Evolutionary conservation across 2,797 vertebrate species (phyloP), one percentile per base, ranked within the genome.

Genomic region (Myotis daubentonii): DNA sequence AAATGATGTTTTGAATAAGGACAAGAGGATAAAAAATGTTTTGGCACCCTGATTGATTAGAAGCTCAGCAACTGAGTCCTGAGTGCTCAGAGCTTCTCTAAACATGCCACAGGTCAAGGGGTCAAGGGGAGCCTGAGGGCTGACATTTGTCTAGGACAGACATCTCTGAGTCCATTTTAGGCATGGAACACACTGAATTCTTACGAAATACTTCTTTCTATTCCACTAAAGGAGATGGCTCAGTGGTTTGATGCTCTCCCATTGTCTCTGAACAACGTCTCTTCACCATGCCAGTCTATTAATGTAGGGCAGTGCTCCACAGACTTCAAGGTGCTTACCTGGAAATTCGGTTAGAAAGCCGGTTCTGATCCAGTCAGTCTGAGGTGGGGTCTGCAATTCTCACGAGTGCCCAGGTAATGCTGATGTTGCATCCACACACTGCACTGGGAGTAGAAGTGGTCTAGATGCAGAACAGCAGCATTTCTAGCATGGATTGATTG

Each of bases 341-440:
- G 28, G 36, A 78, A 55, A 38, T 33, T 22, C 0, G 16, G 19
- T 44, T 20, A 62, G 30, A 71, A 75, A 60, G 49, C 0, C 0
- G 30, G 36, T 28, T 53, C 66, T 22, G 36, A 44, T 53, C 65
- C 15, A 13, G 22, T 0, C 38, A 57, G 6, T 3, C 30, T 25
- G 53, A n/a, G 76, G 36, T 9, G 44, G 65, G 28, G n/a, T 28
- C 83, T 55, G 19, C 70, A 13, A 28, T 25, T n/a, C 44, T 22
- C 1, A 22, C 22, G 7, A 3, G 13, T 11, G 30, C 16, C 20
- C 1, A 8, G 49, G 30, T 0, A 0, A 1, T 28, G n/a, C 81
- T 1, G 4, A 6, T 4, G 0, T 3, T 17, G 15, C 28, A 2
- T 17, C 84, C 75, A 49, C 44, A 47, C 8, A 4, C 16, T 30